Conservation (phyloP, 2,797 vertebrate species). For the Argya squamiceps region DNA sequence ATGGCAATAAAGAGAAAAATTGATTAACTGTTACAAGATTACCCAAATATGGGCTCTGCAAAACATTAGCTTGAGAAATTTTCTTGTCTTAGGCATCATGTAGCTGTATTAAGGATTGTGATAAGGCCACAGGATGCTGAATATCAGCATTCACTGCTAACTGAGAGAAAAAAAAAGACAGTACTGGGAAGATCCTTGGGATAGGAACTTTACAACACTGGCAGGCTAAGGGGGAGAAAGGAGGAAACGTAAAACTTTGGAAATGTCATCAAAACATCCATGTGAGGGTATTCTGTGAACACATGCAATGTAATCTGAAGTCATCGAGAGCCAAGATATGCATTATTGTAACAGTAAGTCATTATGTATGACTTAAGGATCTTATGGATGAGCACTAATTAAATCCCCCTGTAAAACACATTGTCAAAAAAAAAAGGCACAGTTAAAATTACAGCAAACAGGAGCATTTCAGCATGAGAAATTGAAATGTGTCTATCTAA, state of each 20-base stretch:
- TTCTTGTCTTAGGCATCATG: neutral
- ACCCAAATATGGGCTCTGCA: neutral
- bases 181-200: neutral
- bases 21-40: neutral
- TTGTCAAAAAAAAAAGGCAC: neutral
- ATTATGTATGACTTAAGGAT: neutral
- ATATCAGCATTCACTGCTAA: neutral
- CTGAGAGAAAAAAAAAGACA: neutral
- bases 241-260: accelerated
- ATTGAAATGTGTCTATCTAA: neutral
- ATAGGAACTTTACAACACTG: neutral
- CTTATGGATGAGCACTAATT: neutral
- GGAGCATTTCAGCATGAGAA: neutral
- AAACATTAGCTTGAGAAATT: neutral
- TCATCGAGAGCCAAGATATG: neutral
- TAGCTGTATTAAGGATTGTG: neutral
- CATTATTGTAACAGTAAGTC: neutral
- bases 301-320: neutral
- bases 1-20: neutral
- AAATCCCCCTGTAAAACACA: neutral
- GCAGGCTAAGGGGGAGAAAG: neutral
- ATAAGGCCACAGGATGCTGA: neutral
- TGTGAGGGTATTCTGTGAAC: neutral
- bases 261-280: neutral
- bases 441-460: neutral